Evolutionary conservation across 1,140 invertebrate species (phyloP).

Genomic region (Scaptomyza pallida): DNA sequence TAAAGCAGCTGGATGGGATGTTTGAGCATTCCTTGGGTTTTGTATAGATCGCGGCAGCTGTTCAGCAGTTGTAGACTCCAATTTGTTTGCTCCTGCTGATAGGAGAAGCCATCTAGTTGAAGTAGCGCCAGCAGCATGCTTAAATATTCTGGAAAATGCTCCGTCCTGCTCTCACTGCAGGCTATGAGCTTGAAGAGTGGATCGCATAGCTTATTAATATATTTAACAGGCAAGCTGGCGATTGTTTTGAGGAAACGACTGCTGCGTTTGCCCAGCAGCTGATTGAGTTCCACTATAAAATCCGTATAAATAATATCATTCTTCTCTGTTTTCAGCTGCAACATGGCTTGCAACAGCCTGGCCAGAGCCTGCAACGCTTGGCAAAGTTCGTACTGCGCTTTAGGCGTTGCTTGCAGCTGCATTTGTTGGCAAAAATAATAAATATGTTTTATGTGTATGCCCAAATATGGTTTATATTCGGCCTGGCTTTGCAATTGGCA

Average conservation of each 20-base stretch:
- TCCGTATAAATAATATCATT: slow-evolving; percentile 6
- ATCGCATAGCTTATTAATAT: slow-evolving; percentile 30
- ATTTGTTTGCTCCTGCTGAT: not conserved
- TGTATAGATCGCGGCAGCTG: slow-evolving; percentile 46
- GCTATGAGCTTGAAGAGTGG: slow-evolving; percentile 41
- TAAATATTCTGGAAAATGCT: slow-evolving; percentile 50
- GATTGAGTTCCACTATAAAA: slow-evolving; percentile 45
- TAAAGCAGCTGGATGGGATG: slow-evolving; percentile 56
- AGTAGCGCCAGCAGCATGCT: slow-evolving; percentile 36
- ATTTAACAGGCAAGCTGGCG: slow-evolving; percentile 16
- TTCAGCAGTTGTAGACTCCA: slow-evolving; percentile 45
- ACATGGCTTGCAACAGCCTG: slow-evolving; percentile 46
- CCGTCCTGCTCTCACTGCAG: not conserved
- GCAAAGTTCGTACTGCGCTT: slow-evolving; percentile 17
- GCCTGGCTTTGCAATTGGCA: slow-evolving; percentile 42
- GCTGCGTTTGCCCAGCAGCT: slow-evolving; percentile 46
- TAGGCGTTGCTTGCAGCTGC: slow-evolving; percentile 18
- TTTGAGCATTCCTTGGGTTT: not conserved
- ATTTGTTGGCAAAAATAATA: slow-evolving; percentile 19
- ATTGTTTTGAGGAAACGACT: slow-evolving; percentile 30
- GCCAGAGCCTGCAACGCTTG: slow-evolving; percentile 38
- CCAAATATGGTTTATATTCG: slow-evolving; percentile 53
- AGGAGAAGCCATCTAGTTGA: slow-evolving; percentile 39
- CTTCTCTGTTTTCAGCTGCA: not conserved
- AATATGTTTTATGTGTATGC: slow-evolving; percentile 58